phyloP scores from a whole-genome alignment of 2,113 vertebrate species.

The Sapayoa aenigma region DNA sequence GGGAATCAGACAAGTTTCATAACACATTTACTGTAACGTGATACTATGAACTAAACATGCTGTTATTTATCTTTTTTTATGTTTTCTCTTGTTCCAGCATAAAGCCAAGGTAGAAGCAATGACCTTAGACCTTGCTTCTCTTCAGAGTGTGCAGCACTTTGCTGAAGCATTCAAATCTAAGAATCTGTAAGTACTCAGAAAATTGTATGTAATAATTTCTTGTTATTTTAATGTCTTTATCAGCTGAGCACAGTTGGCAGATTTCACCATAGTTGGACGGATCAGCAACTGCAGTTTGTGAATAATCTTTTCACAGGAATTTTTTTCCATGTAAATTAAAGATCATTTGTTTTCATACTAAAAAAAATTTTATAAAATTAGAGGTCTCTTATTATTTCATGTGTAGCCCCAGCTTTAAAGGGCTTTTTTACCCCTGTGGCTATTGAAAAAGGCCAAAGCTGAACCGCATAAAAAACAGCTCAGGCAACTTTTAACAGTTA shows the following conservation, averaged over 20 bases:
- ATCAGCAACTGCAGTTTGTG: neutral
- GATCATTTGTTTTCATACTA: neutral
- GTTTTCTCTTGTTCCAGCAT: slow-evolving; percentile 81
- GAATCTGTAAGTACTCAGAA: slow-evolving; percentile 87
- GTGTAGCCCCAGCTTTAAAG: neutral
- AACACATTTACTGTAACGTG: slow-evolving; percentile 68
- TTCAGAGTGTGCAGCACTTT: slow-evolving; percentile 88
- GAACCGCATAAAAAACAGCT: neutral
- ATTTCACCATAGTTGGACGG: neutral
- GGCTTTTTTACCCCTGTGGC: neutral
- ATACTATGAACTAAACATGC: slow-evolving; percentile 65
- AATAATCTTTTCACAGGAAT: neutral
- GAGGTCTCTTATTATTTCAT: neutral
- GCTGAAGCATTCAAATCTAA: slow-evolving; percentile 90
- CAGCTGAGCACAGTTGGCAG: slow-evolving; percentile 50
- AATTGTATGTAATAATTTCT: slow-evolving; percentile 35
- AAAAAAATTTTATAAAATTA: neutral
- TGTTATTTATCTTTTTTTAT: slow-evolving; percentile 72
- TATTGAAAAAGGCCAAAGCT: neutral
- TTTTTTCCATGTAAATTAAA: neutral
- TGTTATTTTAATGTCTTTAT: slow-evolving; percentile 68
- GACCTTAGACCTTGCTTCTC: slow-evolving; percentile 89
- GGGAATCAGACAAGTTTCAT: slow-evolving; percentile 70
- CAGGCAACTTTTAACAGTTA: neutral
- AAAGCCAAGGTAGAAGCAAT: slow-evolving; percentile 95